A percentile compares a stretch with the other conserved stretches of the same genome.
Evolutionary conservation across 1,140 invertebrate genomes (phyloP).

Genomic region (Pogonognathellus flavescens): DNA sequence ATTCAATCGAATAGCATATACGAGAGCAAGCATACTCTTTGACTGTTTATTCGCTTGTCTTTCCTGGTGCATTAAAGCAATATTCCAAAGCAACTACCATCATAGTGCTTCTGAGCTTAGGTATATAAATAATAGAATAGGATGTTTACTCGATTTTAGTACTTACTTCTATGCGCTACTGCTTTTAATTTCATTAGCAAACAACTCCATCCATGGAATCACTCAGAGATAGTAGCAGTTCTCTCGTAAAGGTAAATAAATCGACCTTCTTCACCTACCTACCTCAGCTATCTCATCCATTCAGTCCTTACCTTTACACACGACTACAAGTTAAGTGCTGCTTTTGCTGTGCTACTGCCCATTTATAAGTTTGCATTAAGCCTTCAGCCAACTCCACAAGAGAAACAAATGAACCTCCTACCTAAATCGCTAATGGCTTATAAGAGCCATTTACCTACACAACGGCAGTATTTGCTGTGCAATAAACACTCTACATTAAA

Average conservation of each 20-base stretch:
- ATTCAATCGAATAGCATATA: neutral
- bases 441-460: too few species aligned
- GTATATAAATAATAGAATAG: neutral
- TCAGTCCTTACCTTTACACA: neutral
- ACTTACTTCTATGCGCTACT: neutral
- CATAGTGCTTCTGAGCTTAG: too few species aligned
- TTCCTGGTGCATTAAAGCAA: too few species aligned
- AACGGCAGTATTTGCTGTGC: too few species aligned
- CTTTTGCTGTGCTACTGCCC: too few species aligned
- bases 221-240: too few species aligned
- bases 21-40: neutral
- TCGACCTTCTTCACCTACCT: neutral
- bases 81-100: too few species aligned
- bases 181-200: constrained; percentile 34
- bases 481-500: too few species aligned
- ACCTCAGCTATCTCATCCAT: neutral
- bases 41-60: neutral
- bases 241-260: constrained; percentile 12
- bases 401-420: neutral
- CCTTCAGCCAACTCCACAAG: neutral
- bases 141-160: neutral
- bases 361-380: neutral
- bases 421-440: too few species aligned
- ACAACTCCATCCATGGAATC: neutral
- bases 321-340: neutral